These are phyloP conservation scores for Podarcis lilfordi DNA, from an alignment of 2,797 vertebrate species.

Conservation along the genomic window DNA sequence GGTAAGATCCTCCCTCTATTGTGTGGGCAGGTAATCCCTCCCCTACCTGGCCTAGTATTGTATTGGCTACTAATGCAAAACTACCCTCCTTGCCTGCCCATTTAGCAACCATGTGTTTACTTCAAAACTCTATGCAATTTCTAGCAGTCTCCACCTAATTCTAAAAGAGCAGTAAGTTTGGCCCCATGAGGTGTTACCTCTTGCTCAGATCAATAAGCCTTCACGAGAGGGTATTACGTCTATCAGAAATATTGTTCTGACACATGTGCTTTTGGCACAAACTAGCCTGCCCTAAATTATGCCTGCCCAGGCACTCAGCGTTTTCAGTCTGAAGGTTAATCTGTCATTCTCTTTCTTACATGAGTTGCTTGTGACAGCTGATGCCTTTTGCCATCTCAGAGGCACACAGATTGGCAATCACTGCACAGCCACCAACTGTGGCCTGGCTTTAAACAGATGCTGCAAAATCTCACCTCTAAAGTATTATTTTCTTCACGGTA, in stretches of 20 bases:
- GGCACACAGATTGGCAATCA: neutral
- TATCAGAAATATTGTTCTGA: neutral
- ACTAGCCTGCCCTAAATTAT: neutral
- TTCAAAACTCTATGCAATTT: neutral
- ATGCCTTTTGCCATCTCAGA: neutral
- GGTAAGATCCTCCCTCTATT: too few relatives aligned
- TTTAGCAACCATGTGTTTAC: neutral
- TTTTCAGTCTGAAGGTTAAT: constrained; percentile 2
- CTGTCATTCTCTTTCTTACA: neutral
- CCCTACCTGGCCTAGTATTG: neutral
- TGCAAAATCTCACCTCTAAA: neutral
- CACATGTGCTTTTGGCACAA: neutral
- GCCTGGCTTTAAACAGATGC: neutral
- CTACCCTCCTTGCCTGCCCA: neutral
- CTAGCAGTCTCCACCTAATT: neutral
- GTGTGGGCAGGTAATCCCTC: too few relatives aligned
- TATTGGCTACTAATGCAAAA: neutral
- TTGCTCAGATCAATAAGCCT: neutral
- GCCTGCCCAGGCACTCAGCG: neutral
- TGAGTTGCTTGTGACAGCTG: neutral
- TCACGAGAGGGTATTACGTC: neutral
- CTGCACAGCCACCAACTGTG: neutral
- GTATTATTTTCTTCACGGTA: neutral
- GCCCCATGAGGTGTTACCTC: neutral
- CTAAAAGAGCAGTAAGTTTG: neutral